These are phyloP conservation scores for Sus cebifrons DNA, from an alignment of 2,797 vertebrate species.

Conservation along the genomic window DNA sequence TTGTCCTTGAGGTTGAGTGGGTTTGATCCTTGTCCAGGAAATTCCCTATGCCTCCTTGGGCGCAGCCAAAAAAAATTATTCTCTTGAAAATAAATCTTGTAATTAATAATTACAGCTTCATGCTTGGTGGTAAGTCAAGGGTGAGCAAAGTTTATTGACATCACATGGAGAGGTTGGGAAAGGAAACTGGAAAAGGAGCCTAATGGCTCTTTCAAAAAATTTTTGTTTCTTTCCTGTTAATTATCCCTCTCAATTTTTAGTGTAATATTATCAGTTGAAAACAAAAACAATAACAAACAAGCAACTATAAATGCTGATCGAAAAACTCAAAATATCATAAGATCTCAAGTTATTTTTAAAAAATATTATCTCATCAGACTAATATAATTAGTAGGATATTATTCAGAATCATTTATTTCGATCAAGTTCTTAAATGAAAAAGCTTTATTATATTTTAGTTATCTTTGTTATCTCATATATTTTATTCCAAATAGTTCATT, in stretches of 20 bases:
- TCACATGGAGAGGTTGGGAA: not conserved
- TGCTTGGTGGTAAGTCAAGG: not conserved
- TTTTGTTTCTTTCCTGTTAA: not conserved
- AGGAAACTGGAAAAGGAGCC: not conserved
- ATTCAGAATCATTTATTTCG: not conserved
- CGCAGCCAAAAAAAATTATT: no score
- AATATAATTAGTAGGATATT: not conserved
- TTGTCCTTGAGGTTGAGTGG: no score
- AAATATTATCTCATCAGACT: not conserved
- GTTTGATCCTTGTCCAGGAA: no score
- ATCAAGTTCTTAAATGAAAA: not conserved
- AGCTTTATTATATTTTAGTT: not conserved
- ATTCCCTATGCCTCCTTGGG: no score
- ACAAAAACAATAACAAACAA: not conserved
- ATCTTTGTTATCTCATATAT: not conserved
- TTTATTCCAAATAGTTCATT: not conserved
- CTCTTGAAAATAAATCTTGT: not conserved
- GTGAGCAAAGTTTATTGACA: not conserved
- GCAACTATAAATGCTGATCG: not conserved
- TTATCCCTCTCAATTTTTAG: not conserved
- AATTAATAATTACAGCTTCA: not conserved
- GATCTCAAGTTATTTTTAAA: not conserved
- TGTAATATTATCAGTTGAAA: not conserved
- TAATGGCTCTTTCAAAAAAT: not conserved
- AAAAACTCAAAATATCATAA: not conserved